Base-by-base conservation (phyloP, 1,140 invertebrate genomes). In the Oncopeltus fasciatus region DNA sequence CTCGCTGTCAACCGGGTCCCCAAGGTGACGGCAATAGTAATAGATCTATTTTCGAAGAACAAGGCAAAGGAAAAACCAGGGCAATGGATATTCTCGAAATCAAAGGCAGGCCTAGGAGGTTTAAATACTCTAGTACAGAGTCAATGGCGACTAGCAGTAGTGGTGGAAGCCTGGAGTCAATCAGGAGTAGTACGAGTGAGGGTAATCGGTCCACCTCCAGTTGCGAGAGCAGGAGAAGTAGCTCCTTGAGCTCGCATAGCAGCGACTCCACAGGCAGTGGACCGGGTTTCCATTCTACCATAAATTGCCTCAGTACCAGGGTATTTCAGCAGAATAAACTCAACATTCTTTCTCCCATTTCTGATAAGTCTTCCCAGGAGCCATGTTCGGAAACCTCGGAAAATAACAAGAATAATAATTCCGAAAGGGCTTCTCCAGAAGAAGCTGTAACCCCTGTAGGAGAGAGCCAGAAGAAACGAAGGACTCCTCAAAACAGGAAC, bases 311-410 rank as follows among this genome's bases (percentile, higher is more conserved):
- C 66, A 72, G 64, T 67, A 72, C 64, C 64, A 70, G 64, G 47
- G 64, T 62, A 61, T 59, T 59, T 64, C 78, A 81, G 68, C 77
- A 80, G 58, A 80, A 78, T 69, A 89, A 90, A 70, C 72, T 90
- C 64, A 86, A 90, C 70, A 88, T 91, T 67, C 76, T 92, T 16
- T 91, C 88, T 60, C 89, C 89, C 5, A 92, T 92, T 68, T 91
- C 88, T 27, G 89, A 92, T 72, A 91, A 91, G 70, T 90, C 88
- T n/a, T 88, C 86, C 1, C 86, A 90, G 70, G 88, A 92, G 69
- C 87, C 86, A 14, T 83, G 81, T 16, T 86, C 84, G 1, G 86
- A 88, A 68, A 83, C 83, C 1, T 86, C 85, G 12, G 85, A 87
- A 65, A 85, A 85, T 70, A 86, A 87, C 67, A 83, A 82, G 63